phyloP scores from a whole-genome alignment of 2,888 invertebrate genomes.

The Laothoe populi region DNA sequence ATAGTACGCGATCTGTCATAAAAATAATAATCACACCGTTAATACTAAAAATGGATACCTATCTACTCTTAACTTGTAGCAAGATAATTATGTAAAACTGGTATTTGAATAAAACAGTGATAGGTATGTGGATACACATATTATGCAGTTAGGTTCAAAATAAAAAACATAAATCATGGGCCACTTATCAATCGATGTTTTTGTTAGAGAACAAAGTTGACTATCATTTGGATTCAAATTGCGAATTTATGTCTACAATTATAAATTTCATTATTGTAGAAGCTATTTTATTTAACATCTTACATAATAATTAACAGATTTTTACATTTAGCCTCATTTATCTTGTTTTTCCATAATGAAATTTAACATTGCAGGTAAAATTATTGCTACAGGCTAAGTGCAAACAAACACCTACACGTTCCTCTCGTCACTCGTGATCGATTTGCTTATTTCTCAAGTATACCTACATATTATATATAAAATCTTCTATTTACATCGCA shows the following conservation, averaged over 20 bases:
- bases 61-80: conserved; percentile 24
- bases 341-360: neutral
- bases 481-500: conserved; percentile 60
- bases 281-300: conserved; percentile 15
- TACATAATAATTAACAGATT: conserved; percentile 16
- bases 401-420: conserved; percentile 13
- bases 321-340: conserved; percentile 10
- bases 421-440: conserved; percentile 20
- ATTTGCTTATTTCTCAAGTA: conserved; percentile 19
- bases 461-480: conserved; percentile 38
- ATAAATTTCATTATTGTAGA: conserved; percentile 11
- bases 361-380: conserved; percentile 8
- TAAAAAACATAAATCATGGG: neutral
- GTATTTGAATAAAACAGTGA: neutral
- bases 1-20: conserved; percentile 15
- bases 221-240: neutral
- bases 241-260: neutral
- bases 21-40: conserved; percentile 30
- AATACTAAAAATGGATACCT: conserved; percentile 29
- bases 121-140: too few relatives aligned
- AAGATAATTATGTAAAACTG: neutral
- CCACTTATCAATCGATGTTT: neutral
- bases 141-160: neutral
- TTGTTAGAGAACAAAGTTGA: neutral
- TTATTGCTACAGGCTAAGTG: conserved; percentile 17